Base-by-base conservation (phyloP, 2,888 invertebrate species). In the Rhamnusium bicolor region DNA sequence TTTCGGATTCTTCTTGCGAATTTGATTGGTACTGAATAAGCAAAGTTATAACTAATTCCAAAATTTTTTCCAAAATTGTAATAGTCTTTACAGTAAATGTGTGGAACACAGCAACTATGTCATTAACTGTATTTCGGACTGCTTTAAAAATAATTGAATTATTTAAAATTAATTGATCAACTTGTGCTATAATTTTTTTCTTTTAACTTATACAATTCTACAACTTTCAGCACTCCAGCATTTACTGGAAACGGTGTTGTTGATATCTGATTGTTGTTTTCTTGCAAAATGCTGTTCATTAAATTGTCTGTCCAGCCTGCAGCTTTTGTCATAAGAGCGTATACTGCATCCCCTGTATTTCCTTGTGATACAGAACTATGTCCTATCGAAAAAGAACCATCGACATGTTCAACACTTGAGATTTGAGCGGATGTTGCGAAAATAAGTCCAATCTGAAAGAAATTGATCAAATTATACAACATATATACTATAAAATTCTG, bases 371-470 rank as follows among this genome's bases (percentile, higher is more conserved):
- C 10, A 12, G 68, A 69, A 8, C 51, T 60, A 29, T 69, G 24
- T 16, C 68, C 68, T 29, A 69, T 47, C 8, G 68, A 69, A 60
- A 27, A 69, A 2, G 68, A 69, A 8, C 68, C 68, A 29, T 69
- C 68, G 8, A 18, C 47, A 46, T 69, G 12, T 60, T 69, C 68
- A n/a, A 60, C 19, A 19, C 21, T 69, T 1, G 47, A 19, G 16
- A 69, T 16, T 32, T 66, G 66, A n/a, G 54, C 29, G 16, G 32
- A 53, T 14, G 46, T 14, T 40, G n/a, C 16, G 18, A 21, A 19
- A 46, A 61, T 21, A 7, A 10, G 21, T 8, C 61, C 61, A 46
- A 61, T 14, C 61, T 61, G n/a, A 24, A 61, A 61, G 0, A 16
- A 19, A 40, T 10, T 1, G 24, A 24, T 4, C 3, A 24, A 4